Conservation (phyloP, 2,113 vertebrate species). For the Serinus canaria region DNA sequence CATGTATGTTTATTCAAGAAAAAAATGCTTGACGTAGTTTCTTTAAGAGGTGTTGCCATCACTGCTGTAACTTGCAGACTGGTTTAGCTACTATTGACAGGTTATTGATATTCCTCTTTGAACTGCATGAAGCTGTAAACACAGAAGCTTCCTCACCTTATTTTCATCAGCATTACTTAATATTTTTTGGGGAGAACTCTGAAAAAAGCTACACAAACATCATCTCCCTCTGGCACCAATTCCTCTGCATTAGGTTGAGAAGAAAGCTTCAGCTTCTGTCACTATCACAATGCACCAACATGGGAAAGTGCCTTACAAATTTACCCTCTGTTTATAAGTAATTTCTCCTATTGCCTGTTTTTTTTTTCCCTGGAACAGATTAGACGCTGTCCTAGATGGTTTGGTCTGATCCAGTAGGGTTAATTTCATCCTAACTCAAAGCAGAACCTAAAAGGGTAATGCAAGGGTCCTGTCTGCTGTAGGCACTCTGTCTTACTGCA, state of each 20-base stretch:
- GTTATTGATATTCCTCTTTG: neutral
- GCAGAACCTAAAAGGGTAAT: neutral
- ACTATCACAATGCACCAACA: neutral
- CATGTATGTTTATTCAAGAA: neutral
- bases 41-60: neutral
- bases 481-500: neutral
- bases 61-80: neutral
- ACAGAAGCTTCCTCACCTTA: neutral
- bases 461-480: neutral
- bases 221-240: neutral
- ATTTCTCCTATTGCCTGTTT: neutral
- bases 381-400: neutral
- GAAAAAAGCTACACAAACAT: neutral
- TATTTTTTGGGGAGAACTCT: neutral
- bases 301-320: neutral
- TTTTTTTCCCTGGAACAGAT: neutral
- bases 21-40: neutral
- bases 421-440: neutral
- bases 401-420: neutral
- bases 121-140: neutral
- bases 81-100: neutral
- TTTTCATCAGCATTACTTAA: neutral
- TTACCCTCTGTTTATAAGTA: neutral
- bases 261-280: neutral
- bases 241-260: neutral